phyloP scores from a whole-genome alignment of 1,140 invertebrate genomes.

The Parapsyche elsis region DNA sequence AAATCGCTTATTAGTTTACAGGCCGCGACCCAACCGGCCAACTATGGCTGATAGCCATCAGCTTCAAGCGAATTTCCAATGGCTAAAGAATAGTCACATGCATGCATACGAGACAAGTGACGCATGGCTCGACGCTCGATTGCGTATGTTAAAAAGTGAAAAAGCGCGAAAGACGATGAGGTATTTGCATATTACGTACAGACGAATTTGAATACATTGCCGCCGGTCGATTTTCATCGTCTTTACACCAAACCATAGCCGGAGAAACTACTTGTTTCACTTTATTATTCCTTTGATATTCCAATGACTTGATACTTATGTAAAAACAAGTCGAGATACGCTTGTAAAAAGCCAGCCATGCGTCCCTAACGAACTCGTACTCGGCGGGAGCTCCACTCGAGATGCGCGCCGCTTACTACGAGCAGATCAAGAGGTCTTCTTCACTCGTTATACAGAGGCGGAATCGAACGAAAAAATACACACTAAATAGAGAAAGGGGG shows the following conservation, averaged over 20 bases:
- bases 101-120: neutral
- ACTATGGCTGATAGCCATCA: no score
- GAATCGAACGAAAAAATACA: no score
- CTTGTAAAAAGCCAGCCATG: constrained; percentile 52
- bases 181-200: constrained; percentile 25
- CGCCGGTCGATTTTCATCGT: constrained; percentile 24
- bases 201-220: neutral
- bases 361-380: constrained; percentile 52
- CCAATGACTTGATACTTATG: constrained; percentile 53
- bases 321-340: constrained; percentile 47
- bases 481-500: no score
- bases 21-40: neutral
- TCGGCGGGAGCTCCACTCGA: neutral
- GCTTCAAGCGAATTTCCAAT: no score
- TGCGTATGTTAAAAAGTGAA: neutral
- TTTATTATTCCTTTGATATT: constrained; percentile 57
- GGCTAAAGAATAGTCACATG: no score
- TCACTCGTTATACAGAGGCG: no score
- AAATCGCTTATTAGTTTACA: constrained; percentile 35
- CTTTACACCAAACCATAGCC: neutral
- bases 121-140: neutral
- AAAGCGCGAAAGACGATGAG: neutral
- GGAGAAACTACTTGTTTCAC: constrained; percentile 54
- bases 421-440: no score
- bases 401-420: neutral